Evolutionary conservation across 2,797 vertebrate species (phyloP).

Genomic region (Gallinago nigripennis): DNA sequence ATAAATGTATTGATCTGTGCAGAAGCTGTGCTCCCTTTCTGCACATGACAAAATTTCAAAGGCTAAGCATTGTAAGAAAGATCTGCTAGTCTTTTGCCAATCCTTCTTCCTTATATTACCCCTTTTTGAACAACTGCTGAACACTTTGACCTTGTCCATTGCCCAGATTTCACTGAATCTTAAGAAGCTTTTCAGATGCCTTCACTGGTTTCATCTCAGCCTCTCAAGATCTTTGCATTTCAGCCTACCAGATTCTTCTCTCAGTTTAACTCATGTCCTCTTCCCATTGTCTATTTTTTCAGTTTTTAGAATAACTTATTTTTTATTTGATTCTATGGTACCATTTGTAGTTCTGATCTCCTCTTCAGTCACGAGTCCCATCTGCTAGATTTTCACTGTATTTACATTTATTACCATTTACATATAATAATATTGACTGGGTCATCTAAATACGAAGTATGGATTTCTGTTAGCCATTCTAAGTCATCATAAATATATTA

Average conservation of each 20-base stretch:
- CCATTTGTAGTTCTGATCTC: background rate
- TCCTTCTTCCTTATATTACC: background rate
- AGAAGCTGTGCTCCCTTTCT: background rate
- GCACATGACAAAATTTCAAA: background rate
- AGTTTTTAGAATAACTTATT: background rate
- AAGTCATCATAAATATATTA: background rate
- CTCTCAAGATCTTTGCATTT: background rate
- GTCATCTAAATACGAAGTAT: background rate
- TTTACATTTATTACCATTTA: background rate
- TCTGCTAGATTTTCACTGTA: background rate
- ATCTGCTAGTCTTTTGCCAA: background rate
- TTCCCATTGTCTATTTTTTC: background rate
- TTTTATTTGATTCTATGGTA: background rate
- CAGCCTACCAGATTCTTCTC: background rate
- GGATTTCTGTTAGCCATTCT: background rate
- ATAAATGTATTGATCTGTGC: background rate
- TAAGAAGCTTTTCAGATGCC: background rate
- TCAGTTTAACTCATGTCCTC: fast-evolving
- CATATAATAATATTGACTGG: background rate
- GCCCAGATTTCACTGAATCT: background rate
- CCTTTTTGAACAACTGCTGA: background rate
- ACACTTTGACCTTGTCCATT: background rate
- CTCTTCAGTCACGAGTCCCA: background rate
- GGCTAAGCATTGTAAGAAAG: background rate
- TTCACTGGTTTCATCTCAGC: background rate